Evolutionary conservation across 2,797 vertebrate genomes (phyloP).

Genomic region (Pantherophis vulpinus): DNA sequence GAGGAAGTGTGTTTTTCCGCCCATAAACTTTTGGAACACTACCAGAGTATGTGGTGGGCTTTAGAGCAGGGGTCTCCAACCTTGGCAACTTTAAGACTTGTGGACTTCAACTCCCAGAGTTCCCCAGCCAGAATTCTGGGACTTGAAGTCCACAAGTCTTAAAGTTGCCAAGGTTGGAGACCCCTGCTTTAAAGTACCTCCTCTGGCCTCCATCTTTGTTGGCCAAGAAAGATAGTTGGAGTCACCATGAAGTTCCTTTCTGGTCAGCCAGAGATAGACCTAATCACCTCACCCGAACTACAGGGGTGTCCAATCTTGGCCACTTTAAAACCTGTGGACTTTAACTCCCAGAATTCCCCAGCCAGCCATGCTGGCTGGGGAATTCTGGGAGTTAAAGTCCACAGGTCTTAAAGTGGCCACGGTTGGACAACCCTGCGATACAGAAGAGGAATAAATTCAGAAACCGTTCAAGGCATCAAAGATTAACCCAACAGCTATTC

Average conservation of each 20-base stretch:
- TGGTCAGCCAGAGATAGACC: background rate
- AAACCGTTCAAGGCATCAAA: background rate
- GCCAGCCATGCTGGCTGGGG: background rate
- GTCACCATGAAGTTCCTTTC: background rate
- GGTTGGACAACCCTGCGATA: background rate
- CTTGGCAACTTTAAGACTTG: too few species aligned
- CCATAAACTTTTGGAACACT: background rate
- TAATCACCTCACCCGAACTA: background rate
- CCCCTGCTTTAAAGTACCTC: background rate
- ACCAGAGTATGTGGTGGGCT: background rate
- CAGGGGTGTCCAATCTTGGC: background rate
- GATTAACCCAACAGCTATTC: background rate
- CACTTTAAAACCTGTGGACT: background rate
- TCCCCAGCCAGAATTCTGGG: too few species aligned
- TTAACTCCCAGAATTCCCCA: background rate
- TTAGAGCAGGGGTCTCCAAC: too few species aligned
- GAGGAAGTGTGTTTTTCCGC: background rate
- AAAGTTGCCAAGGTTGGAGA: too few species aligned
- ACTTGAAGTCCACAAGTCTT: too few species aligned
- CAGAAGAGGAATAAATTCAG: background rate
- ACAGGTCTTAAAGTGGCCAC: background rate
- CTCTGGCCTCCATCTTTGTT: background rate
- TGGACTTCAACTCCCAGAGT: too few species aligned
- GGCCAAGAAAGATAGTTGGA: background rate
- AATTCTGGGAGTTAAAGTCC: background rate